Evolutionary conservation across 2,888 invertebrate genomes (phyloP).

Genomic region (Myopa tessellatipennis): DNA sequence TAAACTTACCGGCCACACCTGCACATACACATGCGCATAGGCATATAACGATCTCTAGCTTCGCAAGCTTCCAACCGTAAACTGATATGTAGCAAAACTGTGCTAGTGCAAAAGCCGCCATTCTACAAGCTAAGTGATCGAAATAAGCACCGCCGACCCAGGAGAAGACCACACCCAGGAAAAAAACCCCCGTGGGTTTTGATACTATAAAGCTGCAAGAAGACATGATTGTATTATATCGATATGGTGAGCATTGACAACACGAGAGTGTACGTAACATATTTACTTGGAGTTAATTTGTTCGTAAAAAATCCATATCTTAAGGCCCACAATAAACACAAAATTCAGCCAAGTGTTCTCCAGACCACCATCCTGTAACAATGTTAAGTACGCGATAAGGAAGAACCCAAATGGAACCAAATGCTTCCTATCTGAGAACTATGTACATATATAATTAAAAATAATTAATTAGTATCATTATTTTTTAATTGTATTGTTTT

Average conservation of each 20-base stretch:
- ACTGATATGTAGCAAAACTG: constrained; percentile 83
- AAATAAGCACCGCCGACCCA: constrained; percentile 84
- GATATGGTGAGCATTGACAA: no score
- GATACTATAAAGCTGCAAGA: constrained; percentile 75
- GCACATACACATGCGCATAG: constrained; percentile 59
- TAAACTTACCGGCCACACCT: constrained; percentile 68
- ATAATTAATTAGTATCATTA: no score
- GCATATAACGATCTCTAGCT: constrained; percentile 70
- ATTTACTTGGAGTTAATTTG: constrained; percentile 75
- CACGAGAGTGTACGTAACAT: neutral
- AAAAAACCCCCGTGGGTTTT: constrained; percentile 71
- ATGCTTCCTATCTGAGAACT: constrained; percentile 79
- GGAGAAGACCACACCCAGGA: constrained; percentile 83
- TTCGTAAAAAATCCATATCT: constrained; percentile 81
- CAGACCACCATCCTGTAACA: constrained; percentile 76
- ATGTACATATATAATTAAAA: constrained; percentile 62
- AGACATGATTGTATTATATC: neutral
- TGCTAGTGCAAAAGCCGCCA: constrained; percentile 84
- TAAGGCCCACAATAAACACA: constrained; percentile 85
- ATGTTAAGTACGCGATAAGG: constrained; percentile 84
- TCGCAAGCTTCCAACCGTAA: constrained; percentile 80
- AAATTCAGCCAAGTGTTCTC: constrained; percentile 84
- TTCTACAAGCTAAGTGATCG: constrained; percentile 73
- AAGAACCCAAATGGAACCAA: constrained; percentile 90
- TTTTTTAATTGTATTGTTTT: no score